phyloP scores from a whole-genome alignment of 2,113 vertebrate genomes.

The Pomatostomus ruficeps region DNA sequence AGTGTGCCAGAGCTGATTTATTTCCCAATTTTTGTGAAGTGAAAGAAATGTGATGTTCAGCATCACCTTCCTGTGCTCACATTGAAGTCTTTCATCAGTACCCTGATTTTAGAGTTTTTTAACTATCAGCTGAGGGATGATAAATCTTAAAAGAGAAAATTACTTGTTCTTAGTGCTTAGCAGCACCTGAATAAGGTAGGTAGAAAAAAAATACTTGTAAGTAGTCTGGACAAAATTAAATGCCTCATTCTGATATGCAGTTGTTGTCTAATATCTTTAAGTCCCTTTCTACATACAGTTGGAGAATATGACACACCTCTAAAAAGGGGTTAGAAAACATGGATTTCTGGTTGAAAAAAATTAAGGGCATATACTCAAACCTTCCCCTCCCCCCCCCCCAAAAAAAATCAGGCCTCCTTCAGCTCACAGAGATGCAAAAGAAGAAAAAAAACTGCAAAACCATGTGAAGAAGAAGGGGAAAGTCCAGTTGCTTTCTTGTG shows the following conservation, averaged over 20 bases:
- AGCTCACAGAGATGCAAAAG: background rate
- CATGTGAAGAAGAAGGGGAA: background rate
- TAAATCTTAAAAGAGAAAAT: background rate
- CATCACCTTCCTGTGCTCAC: background rate
- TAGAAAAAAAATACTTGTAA: background rate
- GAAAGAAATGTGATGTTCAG: background rate
- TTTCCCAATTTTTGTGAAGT: background rate
- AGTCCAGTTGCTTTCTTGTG: background rate
- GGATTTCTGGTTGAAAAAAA: background rate
- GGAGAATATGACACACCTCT: background rate
- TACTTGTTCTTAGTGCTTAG: background rate
- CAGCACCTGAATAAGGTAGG: background rate
- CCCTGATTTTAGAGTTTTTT: background rate
- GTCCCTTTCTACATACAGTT: background rate
- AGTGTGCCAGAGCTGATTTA: background rate
- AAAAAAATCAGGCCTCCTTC: background rate
- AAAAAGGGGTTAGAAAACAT: background rate
- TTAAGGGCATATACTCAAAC: background rate
- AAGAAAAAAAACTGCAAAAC: background rate
- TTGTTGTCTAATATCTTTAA: background rate
- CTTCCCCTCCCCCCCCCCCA: fast-evolving
- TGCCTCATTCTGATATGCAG: background rate
- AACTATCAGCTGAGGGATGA: background rate
- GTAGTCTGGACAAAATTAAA: constrained; percentile 1
- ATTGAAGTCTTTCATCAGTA: background rate